Conservation (phyloP, 1,140 invertebrate genomes). For the Cyclargus thomasi region DNA sequence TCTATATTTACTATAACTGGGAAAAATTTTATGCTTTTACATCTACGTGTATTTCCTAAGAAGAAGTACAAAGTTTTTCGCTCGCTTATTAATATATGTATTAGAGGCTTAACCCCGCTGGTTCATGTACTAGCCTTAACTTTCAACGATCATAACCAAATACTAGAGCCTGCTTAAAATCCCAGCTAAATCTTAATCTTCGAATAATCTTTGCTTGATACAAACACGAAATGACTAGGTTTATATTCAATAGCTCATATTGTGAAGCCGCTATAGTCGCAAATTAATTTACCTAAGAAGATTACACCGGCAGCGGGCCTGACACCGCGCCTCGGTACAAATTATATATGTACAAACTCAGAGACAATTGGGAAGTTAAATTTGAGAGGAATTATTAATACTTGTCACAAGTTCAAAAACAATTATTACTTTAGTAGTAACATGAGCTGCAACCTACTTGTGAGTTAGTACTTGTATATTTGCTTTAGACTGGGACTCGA, state of each 20-base stretch:
- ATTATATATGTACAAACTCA: conserved; percentile 14
- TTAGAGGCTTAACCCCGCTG: no score
- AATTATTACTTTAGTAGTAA: not conserved
- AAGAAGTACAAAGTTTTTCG: no score
- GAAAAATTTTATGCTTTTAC: no score
- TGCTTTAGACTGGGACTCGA: no score
- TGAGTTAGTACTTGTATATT: no score
- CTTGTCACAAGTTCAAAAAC: conserved; percentile 13
- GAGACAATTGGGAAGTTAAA: conserved; percentile 8
- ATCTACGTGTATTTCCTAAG: no score
- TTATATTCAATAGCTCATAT: not conserved
- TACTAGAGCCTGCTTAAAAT: not conserved
- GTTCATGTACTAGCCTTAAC: no score
- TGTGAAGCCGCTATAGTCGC: not conserved
- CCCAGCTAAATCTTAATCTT: not conserved
- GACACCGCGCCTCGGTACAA: conserved; percentile 13
- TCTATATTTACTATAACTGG: no score
- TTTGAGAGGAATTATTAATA: conserved; percentile 11
- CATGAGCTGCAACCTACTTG: not conserved
- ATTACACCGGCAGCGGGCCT: conserved; percentile 19
- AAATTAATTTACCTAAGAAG: conserved; percentile 24
- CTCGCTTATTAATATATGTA: no score
- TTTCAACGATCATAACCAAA: not conserved
- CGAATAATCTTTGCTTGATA: not conserved
- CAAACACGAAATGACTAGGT: not conserved